A percentile compares a stretch with the other conserved stretches of the same genome.
These are phyloP conservation scores for Frankliniella intonsa DNA, from an alignment of 2,888 invertebrate genomes.

Conservation along the genomic window DNA sequence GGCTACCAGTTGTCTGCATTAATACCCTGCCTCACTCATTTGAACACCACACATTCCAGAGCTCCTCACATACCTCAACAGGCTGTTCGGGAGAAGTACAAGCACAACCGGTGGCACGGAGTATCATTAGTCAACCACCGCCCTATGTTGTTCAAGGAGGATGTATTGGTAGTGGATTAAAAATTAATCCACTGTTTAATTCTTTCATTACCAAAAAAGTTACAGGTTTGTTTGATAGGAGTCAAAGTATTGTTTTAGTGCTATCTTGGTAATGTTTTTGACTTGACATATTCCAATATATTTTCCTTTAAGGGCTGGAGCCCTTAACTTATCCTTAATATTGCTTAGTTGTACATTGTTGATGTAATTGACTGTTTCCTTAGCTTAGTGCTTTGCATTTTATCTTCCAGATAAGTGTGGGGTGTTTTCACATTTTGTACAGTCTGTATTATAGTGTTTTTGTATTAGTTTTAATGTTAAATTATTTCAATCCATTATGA, in stretches of 20 bases:
- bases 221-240: not conserved
- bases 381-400: too few relatives aligned
- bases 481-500: constrained; percentile 10
- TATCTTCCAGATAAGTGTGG: not conserved
- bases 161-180: not conserved
- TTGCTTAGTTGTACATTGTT: not conserved
- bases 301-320: too few relatives aligned
- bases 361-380: not conserved
- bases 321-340: not conserved
- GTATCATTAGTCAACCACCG: not conserved
- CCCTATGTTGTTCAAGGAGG: not conserved
- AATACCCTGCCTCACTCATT: constrained; percentile 59
- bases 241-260: not conserved
- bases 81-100: constrained; percentile 87
- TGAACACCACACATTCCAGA: constrained; percentile 65
- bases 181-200: not conserved
- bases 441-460: constrained; percentile 19
- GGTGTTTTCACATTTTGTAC: not conserved
- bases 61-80: constrained; percentile 67
- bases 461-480: constrained; percentile 25
- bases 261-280: not conserved
- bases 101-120: constrained; percentile 40
- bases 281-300: too few relatives aligned
- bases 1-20: constrained; percentile 66
- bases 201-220: not conserved